Conservation (phyloP, 2,797 vertebrate genomes). For the Onychomys torridus region DNA sequence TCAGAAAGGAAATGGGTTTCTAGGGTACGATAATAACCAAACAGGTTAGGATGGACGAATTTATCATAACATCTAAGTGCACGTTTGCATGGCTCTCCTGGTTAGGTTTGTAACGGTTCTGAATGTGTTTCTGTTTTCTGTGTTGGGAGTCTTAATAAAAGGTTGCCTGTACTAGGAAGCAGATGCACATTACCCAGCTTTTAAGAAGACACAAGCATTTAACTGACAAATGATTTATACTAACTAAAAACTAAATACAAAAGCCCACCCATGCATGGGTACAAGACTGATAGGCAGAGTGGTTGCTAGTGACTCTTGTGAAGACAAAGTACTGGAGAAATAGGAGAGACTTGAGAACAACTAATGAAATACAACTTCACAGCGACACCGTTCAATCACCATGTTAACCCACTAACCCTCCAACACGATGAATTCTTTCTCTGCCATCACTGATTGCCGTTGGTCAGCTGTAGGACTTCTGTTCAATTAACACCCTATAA, state of each 20-base stretch:
- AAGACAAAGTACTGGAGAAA: not conserved
- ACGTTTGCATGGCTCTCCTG: not conserved
- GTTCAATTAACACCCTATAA: slow-evolving; percentile 6
- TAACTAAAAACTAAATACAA: not conserved
- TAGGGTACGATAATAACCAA: not conserved
- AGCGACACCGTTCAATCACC: rapidly evolving
- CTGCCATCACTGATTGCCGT: not conserved
- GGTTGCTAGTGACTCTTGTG: not conserved
- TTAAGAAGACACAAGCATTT: not conserved
- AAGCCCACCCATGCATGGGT: not conserved
- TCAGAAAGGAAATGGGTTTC: not conserved
- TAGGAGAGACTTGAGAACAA: not conserved
- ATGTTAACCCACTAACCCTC: not conserved
- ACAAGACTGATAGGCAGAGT: not conserved
- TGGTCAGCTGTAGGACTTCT: not conserved
- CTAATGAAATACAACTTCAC: not conserved
- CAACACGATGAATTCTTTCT: not conserved
- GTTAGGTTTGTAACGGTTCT: not conserved
- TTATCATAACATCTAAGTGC: not conserved
- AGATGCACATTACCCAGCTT: not conserved
- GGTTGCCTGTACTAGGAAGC: not conserved
- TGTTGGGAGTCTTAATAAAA: not conserved
- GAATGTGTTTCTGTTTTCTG: not conserved
- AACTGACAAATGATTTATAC: not conserved
- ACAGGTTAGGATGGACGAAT: not conserved